Evolutionary conservation across 2,888 invertebrate genomes (phyloP), one percentile per base, ranked within the genome.

Genomic region (Endotricha flammealis): DNA sequence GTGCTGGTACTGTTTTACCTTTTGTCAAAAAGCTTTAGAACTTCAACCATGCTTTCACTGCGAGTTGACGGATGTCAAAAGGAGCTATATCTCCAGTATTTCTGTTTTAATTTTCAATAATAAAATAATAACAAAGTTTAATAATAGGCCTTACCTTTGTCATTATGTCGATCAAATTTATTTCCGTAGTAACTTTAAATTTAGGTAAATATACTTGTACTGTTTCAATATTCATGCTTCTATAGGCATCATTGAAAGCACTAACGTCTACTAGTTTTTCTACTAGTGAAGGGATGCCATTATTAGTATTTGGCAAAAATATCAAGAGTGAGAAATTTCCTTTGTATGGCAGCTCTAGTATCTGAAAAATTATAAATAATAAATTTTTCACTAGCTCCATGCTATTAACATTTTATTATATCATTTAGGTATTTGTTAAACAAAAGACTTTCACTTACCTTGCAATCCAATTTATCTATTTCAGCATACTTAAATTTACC

Each of bases 311-410:
- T 16, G 73, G 72, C 5, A 72, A 46, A 2, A 55, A 17, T 1
- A 53, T 23, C 0, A 61, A 6, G 7, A 54, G 55, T 8, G 53
- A 57, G 22, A 59, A 61, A 12, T 61, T 51, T 1, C 51, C 53
- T 38, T 58, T 47, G 44, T 71, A 72, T 0, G 11, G n/a, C 35
- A 70, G 37, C 47, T 57, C 38, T 4, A 72, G 28, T 1, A 50
- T 44, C 73, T 73, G 50, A 29, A 64, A 20, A 12, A n/a, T 28
- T 9, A n/a, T n/a, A n/a, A n/a, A n/a, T n/a, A n/a, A n/a, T n/a
- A n/a, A n/a, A n/a, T n/a, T n/a, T n/a, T n/a, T n/a, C n/a, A n/a
- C n/a, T n/a, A n/a, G n/a, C n/a, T n/a, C n/a, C n/a, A n/a, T n/a
- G n/a, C n/a, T n/a, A n/a, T n/a, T n/a, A n/a, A n/a, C n/a, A n/a